phyloP scores from a whole-genome alignment of 1,140 invertebrate species.

The Drosophila punjabiensis region DNA sequence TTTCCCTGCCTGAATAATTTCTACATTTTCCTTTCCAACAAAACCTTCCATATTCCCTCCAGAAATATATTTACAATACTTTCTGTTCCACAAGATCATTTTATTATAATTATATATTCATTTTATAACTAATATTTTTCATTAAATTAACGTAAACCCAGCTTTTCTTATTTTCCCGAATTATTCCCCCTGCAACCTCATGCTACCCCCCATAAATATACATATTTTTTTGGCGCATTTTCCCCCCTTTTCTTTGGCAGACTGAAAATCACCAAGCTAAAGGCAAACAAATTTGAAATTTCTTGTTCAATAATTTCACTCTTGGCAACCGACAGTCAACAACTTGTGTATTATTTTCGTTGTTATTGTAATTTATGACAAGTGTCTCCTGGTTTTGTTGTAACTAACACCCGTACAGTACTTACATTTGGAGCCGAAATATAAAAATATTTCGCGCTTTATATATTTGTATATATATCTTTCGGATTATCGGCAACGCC shows the following conservation, averaged over 20 bases:
- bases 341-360: constrained; percentile 72
- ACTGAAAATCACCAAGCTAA: constrained; percentile 17
- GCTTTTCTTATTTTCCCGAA: neutral
- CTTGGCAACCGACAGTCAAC: constrained; percentile 78
- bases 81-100: neutral
- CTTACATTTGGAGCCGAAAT: constrained; percentile 55
- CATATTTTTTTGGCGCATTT: constrained; percentile 31
- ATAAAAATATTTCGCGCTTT: constrained; percentile 75
- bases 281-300: constrained; percentile 35
- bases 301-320: constrained; percentile 83
- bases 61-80: neutral
- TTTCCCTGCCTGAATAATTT: neutral
- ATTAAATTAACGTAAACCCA: no score
- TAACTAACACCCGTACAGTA: constrained; percentile 56
- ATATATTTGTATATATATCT: constrained; percentile 64
- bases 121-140: neutral
- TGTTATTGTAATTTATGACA: constrained; percentile 69
- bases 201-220: constrained; percentile 21
- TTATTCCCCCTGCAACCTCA: neutral
- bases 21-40: neutral
- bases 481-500: constrained; percentile 70
- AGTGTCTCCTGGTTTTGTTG: constrained; percentile 71
- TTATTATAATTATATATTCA: neutral
- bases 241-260: neutral
- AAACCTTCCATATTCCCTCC: neutral